These are phyloP conservation scores for Venturia canescens DNA, from an alignment of 1,140 invertebrate species.

Conservation along the genomic window DNA sequence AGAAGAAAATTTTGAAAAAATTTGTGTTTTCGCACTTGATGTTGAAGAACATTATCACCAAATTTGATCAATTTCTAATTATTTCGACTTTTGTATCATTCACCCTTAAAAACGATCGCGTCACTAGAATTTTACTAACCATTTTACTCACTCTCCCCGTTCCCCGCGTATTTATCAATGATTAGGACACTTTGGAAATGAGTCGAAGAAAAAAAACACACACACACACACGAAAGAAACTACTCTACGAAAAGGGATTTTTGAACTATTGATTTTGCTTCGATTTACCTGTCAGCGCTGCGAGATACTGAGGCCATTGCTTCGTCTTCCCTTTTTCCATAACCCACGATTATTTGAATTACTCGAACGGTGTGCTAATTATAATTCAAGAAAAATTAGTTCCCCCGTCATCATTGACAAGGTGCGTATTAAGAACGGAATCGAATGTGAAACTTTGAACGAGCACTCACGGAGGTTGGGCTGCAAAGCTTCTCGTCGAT, in stretches of 20 bases:
- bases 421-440: background rate
- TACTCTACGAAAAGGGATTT: too few species aligned
- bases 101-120: too few species aligned
- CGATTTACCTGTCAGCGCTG: constrained; percentile 69
- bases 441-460: background rate
- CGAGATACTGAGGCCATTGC: constrained; percentile 70
- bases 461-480: background rate
- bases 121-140: too few species aligned
- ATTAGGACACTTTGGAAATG: too few species aligned
- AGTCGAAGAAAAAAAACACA: background rate
- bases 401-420: background rate
- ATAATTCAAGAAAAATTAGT: constrained; percentile 32
- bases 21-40: too few species aligned
- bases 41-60: too few species aligned
- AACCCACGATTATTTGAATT: constrained; percentile 54
- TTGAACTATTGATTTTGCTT: too few species aligned
- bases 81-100: too few species aligned
- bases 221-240: background rate
- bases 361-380: constrained; percentile 52
- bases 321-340: constrained; percentile 65
- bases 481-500: background rate
- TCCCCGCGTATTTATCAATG: too few species aligned
- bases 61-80: too few species aligned
- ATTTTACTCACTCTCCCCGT: too few species aligned
- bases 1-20: too few species aligned